phyloP scores from a whole-genome alignment of 2,797 vertebrate species.

The Anomalospiza imberbis region DNA sequence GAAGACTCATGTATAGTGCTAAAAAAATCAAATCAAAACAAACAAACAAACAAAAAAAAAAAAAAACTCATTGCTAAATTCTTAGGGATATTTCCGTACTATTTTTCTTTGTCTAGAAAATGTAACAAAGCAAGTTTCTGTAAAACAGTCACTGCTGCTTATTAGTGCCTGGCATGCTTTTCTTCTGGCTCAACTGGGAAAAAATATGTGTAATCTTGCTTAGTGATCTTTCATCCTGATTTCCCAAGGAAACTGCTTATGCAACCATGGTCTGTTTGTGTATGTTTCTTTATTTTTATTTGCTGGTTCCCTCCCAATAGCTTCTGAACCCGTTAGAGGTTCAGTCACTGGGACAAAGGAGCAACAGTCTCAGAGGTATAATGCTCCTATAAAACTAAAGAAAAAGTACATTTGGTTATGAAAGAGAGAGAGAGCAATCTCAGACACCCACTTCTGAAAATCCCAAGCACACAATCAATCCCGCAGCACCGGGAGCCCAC shows the following conservation, averaged over 20 bases:
- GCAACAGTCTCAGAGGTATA: neutral
- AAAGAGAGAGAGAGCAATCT: neutral
- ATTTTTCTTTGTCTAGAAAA: neutral
- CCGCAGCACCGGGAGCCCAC: neutral
- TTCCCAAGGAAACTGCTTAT: conserved; percentile 50
- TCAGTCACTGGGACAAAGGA: neutral
- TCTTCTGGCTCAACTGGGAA: conserved; percentile 8
- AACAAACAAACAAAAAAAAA: neutral
- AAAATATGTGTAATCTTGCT: conserved; percentile 9
- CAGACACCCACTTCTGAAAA: neutral
- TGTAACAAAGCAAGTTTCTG: neutral
- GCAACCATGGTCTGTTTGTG: neutral
- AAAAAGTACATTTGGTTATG: neutral
- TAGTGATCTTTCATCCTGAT: conserved; percentile 19
- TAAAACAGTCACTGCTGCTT: neutral
- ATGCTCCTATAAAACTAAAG: neutral
- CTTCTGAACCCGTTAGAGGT: neutral
- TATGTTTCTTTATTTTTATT: conserved; percentile 4
- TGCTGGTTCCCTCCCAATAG: neutral
- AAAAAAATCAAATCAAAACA: neutral
- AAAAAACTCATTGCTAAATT: neutral
- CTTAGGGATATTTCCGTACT: neutral
- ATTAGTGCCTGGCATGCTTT: neutral
- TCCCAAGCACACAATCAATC: neutral
- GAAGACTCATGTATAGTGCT: neutral